Evolutionary conservation across 2,113 vertebrate genomes (phyloP), one percentile per base, ranked within the genome.

Genomic region (Tetrao urogallus): DNA sequence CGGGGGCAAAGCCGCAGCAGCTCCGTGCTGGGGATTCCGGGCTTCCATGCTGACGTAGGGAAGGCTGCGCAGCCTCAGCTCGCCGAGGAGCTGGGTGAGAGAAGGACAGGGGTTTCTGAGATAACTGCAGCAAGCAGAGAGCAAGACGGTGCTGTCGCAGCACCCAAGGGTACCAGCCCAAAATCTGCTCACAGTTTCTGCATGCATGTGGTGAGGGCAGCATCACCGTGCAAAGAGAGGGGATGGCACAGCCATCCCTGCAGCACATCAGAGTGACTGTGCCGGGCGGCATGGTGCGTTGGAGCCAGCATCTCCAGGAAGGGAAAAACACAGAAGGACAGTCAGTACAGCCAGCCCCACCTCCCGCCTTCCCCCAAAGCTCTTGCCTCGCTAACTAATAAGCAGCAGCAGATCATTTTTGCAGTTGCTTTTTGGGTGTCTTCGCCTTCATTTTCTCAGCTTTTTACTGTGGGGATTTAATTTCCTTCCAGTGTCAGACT

Each of bases 11-110:
- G 82, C 5, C 76, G 36, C 64, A 57, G 86, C 24, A 8, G 92
- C 54, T 89, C n/a, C 9, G 8, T 50, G 89, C 92, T 11, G 94
- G 93, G 94, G 95, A 96, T 95, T 90, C 93, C 95, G 40, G 88
- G 67, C 45, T 69, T 89, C 77, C 27, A 58, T 5, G 28, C 84
- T 94, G 91, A 94, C 66, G 72, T 95, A 86, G 94, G 73, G 45
- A 45, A 93, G 48, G 77, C 24, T 78, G 69, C 66, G 4, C 73
- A 72, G 89, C 84, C n/a, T 36, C 45, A 28, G n/a, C 32, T 32
- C 2, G 1, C 28, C 48, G 70, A 85, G 15, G 28, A 81, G 4
- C 11, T 45, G 36, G 38, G 11, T 11, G 20, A 76, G 18, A 1
- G 5, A 50, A 45, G 56, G 16, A 24, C 24, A 40, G 80, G 61